phyloP scores from a whole-genome alignment of 2,888 invertebrate species.

The Drosophila kambysellisi region DNA sequence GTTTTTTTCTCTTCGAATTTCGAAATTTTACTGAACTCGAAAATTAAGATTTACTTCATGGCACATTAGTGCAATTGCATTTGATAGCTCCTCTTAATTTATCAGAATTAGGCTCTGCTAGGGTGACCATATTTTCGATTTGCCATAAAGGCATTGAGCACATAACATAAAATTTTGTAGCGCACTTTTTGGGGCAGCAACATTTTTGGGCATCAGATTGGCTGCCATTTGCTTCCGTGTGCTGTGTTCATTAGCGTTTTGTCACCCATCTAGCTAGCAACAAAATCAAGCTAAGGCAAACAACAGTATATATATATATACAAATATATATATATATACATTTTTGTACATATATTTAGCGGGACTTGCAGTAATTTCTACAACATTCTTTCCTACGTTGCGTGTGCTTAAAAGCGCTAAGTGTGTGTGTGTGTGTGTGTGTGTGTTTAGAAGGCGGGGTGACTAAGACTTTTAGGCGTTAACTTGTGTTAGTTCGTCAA shows the following conservation, averaged over 20 bases:
- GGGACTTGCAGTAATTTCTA: slow-evolving; percentile 53
- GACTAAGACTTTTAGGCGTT: slow-evolving; percentile 7
- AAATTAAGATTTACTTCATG: no score
- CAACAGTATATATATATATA: slow-evolving; percentile 1
- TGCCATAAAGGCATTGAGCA: slow-evolving; percentile 46
- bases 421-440: neutral
- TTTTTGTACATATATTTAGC: slow-evolving; percentile 17
- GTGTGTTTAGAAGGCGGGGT: neutral
- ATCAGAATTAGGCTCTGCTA: neutral
- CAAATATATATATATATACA: neutral
- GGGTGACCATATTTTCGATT: slow-evolving; percentile 55
- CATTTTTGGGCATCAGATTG: slow-evolving; percentile 21
- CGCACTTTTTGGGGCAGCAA: slow-evolving; percentile 38
- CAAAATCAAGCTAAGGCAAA: slow-evolving; percentile 23
- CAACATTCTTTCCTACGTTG: slow-evolving; percentile 47
- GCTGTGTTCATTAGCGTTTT: slow-evolving; percentile 70
- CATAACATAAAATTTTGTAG: slow-evolving; percentile 52
- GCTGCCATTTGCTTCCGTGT: slow-evolving; percentile 57
- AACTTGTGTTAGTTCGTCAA: slow-evolving; percentile 26
- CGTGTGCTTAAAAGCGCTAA: slow-evolving; percentile 44
- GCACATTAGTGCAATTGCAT: neutral
- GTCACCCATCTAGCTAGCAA: slow-evolving; percentile 48
- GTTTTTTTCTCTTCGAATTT: neutral
- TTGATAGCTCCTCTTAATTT: neutral
- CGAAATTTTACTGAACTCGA: neutral